Base-by-base conservation (phyloP, 2,113 vertebrate species). In the Mormoops blainvillei region DNA sequence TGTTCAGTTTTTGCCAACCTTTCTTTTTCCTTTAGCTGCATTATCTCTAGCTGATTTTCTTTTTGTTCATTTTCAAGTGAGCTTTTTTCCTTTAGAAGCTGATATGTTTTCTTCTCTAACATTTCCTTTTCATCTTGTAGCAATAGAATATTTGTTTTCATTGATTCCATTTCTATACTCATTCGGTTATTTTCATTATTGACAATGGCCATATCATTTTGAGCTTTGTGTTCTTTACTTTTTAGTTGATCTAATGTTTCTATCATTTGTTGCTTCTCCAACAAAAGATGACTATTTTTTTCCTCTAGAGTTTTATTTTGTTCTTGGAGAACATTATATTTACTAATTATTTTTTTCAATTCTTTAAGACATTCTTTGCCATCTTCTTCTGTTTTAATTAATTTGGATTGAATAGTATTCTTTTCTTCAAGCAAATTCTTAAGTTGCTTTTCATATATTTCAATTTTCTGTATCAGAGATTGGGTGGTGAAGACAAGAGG, bases 401-500 rank as follows among this genome's bases (percentile, higher is more conserved):
- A 85, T 22, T 94, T 98, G 50, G 50, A 92, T 43, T 98, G 95
- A 91, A 97, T 22, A 5, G 76, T 73, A 41, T 80, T 98, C 83
- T 98, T 98, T 68, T 98, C 98, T 83, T 98, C 97, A 52, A 82
- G 54, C 38, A 98, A n/a, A 38, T 87, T 67, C 61, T 95, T 97
- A 61, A 98, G 73, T 93, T 97, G 96, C 28, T 86, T 96, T 74
- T 97, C 94, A 50, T 88, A 95, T 5, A 74, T 96, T 94, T 96
- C 83, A 48, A 95, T 96, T 97, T 97, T 97, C 86, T 98, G 96
- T 85, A 94, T 97, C 15, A 96, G 95, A 89, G 85, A 97, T 61
- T 98, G 97, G 50, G 95, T 92, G 16, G 91, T 95, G 48, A 91
- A 45, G 78, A 97, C 85, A 36, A 98, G 97, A 92, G 94, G 84